Conservation (phyloP, 2,113 vertebrate species). For the Monopterus albus region DNA sequence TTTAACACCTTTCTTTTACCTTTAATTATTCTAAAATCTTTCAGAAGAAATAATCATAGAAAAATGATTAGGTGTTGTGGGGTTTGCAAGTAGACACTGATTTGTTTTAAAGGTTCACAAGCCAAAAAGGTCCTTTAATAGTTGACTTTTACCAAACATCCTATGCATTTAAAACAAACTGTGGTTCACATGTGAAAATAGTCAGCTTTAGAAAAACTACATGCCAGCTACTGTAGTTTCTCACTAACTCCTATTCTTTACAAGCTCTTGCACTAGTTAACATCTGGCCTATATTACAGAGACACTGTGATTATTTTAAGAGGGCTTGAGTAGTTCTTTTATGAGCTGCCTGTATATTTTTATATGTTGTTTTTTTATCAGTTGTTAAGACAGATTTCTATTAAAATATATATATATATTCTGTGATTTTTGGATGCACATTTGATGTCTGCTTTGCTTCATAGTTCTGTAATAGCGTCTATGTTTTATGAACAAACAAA, state of each 20-base stretch:
- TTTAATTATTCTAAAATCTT: not conserved
- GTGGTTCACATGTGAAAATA: not conserved
- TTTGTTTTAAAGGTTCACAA: too few species aligned
- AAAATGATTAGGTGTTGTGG: too few species aligned
- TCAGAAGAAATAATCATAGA: too few species aligned
- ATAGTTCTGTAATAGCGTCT: not conserved
- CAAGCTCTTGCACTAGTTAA: not conserved
- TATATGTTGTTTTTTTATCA: conserved; percentile 54
- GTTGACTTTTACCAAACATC: not conserved
- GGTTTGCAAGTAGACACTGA: too few species aligned
- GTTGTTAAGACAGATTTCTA: conserved; percentile 36
- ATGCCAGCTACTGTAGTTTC: conserved; percentile 11
- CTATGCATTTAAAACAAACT: conserved; percentile 66
- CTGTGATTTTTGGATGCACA: not conserved
- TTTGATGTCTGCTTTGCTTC: not conserved
- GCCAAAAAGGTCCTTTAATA: too few species aligned
- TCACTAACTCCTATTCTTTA: not conserved
- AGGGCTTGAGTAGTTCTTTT: conserved; percentile 43
- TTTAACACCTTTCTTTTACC: not conserved
- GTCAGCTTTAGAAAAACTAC: not conserved
- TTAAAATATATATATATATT: conserved; percentile 22
- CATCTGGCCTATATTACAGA: not conserved
- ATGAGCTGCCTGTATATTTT: conserved; percentile 61
- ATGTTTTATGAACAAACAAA: conserved; percentile 27
- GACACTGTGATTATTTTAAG: conserved; percentile 1